Conservation (phyloP, 2,888 invertebrate species). For the Macrophya alboannulata region DNA sequence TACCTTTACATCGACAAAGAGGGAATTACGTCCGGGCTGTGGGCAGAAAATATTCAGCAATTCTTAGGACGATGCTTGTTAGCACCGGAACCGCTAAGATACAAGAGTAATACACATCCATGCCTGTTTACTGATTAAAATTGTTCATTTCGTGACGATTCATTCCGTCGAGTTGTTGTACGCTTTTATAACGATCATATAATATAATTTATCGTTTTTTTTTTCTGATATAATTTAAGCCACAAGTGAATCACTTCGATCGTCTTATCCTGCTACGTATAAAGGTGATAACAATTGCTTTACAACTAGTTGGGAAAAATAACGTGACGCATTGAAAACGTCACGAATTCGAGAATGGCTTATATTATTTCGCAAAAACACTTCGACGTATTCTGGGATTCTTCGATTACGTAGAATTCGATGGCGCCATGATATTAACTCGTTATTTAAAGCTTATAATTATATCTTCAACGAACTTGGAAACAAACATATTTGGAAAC, state of each 20-base stretch:
- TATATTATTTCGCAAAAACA: background rate
- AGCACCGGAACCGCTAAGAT: conserved; percentile 49
- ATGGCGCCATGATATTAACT: background rate
- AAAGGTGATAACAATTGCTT: conserved; percentile 1
- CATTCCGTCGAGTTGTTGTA: too few species aligned
- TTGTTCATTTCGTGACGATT: conserved; percentile 3
- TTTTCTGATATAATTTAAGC: background rate
- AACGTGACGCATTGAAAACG: conserved; percentile 15
- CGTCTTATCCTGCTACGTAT: background rate
- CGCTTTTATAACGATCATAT: too few species aligned
- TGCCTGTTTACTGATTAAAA: conserved; percentile 13
- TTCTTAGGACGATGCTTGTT: conserved; percentile 47
- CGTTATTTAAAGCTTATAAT: background rate
- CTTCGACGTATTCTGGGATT: background rate
- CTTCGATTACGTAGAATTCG: background rate
- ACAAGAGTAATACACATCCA: conserved; percentile 10
- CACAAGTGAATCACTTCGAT: conserved; percentile 23
- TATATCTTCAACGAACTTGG: background rate
- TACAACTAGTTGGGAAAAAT: background rate
- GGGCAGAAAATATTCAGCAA: conserved; percentile 49
- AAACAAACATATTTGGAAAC: background rate
- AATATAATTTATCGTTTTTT: too few species aligned
- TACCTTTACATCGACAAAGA: conserved; percentile 25
- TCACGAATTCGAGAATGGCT: background rate
- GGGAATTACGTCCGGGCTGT: conserved; percentile 47